Evolutionary conservation across 2,888 invertebrate species (phyloP), one percentile per base, ranked within the genome.

Genomic region (Pachycephus smyrnensis): DNA sequence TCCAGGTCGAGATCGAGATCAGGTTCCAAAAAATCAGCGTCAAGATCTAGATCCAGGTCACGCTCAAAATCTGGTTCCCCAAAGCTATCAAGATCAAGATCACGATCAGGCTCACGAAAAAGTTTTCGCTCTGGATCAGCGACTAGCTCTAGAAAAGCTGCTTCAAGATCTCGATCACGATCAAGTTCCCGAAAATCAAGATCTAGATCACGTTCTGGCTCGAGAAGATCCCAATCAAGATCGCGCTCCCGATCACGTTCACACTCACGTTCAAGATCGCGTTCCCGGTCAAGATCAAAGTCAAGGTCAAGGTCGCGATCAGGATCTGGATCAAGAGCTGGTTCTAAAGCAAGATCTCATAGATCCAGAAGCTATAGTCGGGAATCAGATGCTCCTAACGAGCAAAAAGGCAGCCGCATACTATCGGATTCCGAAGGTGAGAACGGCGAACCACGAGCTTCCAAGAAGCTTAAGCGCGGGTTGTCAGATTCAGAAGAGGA

Each of bases 381-480:
- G 77, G 89, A 89, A 82, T 89, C 88, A 4, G 81, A 78, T 12
- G 82, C 68, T 80, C 75, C 79, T 80, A 68, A 76, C 83, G 80
- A 84, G 31, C 89, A 78, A 75, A 90, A 91, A 78, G 88, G 89
- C 71, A 86, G 92, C 32, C 88, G 90, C 77, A 88, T 93, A 75
- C 86, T 93, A 37, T 94, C 94, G 3, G 95, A 95, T 85, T 94
- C 95, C 0, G 95, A 95, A 80, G 93, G 93, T 86, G 93, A 93
- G 85, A 92, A 83, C 75, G 86, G 76, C 73, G 87, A 83, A n/a
- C 82, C 84, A 12, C 89, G 85, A 84, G 90, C 89, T 76, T 84
- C 82, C 11, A 92, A 92, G 81, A 89, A 88, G 77, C 81, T 83
- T 12, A 90, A 87, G 74, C 84, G 86, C n/a, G 86, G 87, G 55